Base-by-base conservation (phyloP, 2,113 vertebrate genomes). In the Vidua macroura region DNA sequence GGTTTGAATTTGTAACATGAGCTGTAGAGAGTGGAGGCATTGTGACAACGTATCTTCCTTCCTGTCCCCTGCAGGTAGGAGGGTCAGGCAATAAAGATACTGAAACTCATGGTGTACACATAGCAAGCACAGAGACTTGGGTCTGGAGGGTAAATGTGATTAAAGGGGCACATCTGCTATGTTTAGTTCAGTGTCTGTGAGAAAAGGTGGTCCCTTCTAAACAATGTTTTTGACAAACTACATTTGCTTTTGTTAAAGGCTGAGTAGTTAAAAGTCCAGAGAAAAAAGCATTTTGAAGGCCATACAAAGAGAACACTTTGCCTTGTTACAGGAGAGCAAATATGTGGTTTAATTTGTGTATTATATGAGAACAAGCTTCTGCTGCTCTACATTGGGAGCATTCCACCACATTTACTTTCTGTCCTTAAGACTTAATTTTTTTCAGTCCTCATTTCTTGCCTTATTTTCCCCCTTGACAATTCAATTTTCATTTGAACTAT, bases 381-480 rank as follows among this genome's bases (percentile, higher is more conserved):
- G 7, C 23, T 73, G 5, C 20, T 80, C 30, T 83, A 20, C n/a
- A 6, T 5, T 67, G 30, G 37, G 25, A 88, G n/a, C 7, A 37
- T 88, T 48, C 30, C 14, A 52, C 30, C 6, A 78, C 9, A 31
- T 70, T 77, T 53, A 1, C 12, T 60, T 73, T 86, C 24, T 69
- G 15, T 60, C 27, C 14, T 46, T 49, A 69, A 44, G 37, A 82
- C 3, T 53, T 44, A 11, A 9, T 15, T 67, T 62, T 67, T 63
- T 48, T 33, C 5, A 15, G 6, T 70, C 2, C 7, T 74, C 11
- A 6, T 81, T 82, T 77, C 21, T 69, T 92, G 18, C 23, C 12
- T 53, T 41, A 27, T 63, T 86, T 12, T 2, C 0, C 1, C 3
- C 6, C 8, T 15, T 6, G 4, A 33, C 8, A 30, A 62, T 83